Conservation (phyloP, 2,113 vertebrate species). For the Elgaria multicarinata region DNA sequence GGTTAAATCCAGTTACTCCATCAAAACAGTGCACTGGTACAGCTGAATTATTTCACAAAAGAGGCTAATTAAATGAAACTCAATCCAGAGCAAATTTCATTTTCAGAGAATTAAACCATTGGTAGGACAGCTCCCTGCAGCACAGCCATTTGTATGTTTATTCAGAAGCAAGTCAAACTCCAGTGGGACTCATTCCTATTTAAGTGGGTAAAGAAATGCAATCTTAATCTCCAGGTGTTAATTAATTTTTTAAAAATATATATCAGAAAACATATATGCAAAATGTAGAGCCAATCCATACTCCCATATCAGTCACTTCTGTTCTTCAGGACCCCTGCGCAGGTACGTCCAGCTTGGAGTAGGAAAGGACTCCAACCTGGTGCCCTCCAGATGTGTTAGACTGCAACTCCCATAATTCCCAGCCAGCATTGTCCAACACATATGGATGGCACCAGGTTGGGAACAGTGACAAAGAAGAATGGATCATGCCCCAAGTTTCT, state of each 20-base stretch:
- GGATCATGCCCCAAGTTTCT: neutral
- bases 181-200: too few species aligned
- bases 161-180: too few species aligned
- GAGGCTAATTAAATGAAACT: neutral
- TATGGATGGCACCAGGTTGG: too few species aligned
- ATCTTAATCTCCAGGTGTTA: neutral
- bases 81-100: constrained; percentile 35
- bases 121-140: neutral
- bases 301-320: neutral
- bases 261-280: neutral
- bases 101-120: neutral
- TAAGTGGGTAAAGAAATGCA: neutral
- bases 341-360: too few species aligned
- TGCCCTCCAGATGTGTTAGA: neutral
- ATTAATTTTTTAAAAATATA: neutral
- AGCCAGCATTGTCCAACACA: too few species aligned
- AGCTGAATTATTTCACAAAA: accelerated
- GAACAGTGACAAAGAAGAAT: neutral
- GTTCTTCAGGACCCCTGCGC: neutral
- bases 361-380: too few species aligned
- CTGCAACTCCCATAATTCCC: too few species aligned
- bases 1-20: neutral
- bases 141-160: too few species aligned
- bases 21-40: accelerated
- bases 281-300: neutral